Base-by-base conservation (phyloP, 53 echinoderm and acorn worm species). In the Arbacia lixula region DNA sequence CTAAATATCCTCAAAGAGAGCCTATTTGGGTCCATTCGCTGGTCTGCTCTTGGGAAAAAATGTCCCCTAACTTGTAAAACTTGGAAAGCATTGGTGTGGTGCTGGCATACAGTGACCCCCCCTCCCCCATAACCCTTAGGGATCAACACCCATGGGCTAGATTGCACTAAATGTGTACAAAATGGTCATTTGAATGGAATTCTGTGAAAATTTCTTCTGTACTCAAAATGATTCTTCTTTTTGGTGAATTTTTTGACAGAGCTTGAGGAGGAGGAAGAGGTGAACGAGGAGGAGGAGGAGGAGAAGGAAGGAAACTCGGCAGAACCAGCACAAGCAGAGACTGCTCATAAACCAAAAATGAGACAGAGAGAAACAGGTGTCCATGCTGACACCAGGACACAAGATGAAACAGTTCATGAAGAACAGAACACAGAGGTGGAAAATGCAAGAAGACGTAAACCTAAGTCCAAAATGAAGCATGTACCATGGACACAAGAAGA, bases 401-500 rank as follows among this genome's bases (percentile, higher is more conserved):
- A 38, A 39, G 71, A 38, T 22, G 30, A 71, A 36, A 57, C 58
- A 57, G 16, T 19, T 19, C 58, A 57, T 12, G 58, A 57, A 21
- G 58, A 57, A 57, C 58, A 57, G 22, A 21, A 57, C 58, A 57
- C 58, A 57, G 22, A 19, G 58, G 58, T 19, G 58, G 58, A 57
- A 57, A 57, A 57, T 57, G 22, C 58, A 57, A 21, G 58, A 21
- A 57, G 58, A 57, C 58, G 58, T 57, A 57, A 57, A 21, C 58
- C 58, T 12, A 57, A 57, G 58, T 57, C 58, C 58, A 57, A 57
- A 57, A 21, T 57, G 22, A 71, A 71, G 71, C 71, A 71, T 71
- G 71, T 71, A 43, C 71, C 71, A 71, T 71, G 71, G 71, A 71
- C 39, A 40, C 39, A 71, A 71, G 43, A 71, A 40, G 71, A 71